Evolutionary conservation across 2,797 vertebrate species (phyloP).

Genomic region (Falco columbarius): DNA sequence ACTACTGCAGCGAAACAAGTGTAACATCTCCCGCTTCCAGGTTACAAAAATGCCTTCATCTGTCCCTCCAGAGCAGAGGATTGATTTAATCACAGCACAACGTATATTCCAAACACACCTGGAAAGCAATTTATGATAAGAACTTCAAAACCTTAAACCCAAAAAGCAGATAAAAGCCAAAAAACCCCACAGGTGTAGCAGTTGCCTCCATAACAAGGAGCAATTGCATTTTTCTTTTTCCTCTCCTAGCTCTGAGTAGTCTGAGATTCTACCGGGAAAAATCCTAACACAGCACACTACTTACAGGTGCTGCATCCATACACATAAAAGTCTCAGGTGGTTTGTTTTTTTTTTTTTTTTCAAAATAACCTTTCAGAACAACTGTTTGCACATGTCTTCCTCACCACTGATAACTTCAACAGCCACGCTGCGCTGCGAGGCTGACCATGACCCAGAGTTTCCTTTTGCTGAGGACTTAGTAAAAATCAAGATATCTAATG

Average conservation of each 20-base stretch:
- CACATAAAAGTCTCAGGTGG: neutral
- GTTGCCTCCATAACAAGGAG: neutral
- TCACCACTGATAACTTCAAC: neutral
- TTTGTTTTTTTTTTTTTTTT: neutral
- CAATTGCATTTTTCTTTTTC: neutral
- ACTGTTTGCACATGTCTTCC: neutral
- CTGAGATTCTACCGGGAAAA: neutral
- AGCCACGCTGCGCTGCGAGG: neutral
- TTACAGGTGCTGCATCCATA: neutral
- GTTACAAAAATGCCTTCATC: neutral
- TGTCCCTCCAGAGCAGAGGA: neutral
- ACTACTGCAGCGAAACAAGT: neutral
- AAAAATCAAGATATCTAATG: neutral
- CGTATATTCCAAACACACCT: fast-evolving
- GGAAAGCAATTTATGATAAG: neutral
- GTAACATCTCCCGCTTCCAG: neutral
- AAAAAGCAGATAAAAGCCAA: neutral
- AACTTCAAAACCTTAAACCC: neutral
- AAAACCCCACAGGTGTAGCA: neutral
- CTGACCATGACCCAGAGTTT: neutral
- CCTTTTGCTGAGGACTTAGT: fast-evolving
- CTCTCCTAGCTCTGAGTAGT: neutral
- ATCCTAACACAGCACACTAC: neutral
- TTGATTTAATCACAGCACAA: neutral
- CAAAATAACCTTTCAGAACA: neutral